Percentiles rank a stretch among this genome's conserved stretches.
Conservation (phyloP, 2,888 invertebrate genomes). For the Eremobia ochroleuca region DNA sequence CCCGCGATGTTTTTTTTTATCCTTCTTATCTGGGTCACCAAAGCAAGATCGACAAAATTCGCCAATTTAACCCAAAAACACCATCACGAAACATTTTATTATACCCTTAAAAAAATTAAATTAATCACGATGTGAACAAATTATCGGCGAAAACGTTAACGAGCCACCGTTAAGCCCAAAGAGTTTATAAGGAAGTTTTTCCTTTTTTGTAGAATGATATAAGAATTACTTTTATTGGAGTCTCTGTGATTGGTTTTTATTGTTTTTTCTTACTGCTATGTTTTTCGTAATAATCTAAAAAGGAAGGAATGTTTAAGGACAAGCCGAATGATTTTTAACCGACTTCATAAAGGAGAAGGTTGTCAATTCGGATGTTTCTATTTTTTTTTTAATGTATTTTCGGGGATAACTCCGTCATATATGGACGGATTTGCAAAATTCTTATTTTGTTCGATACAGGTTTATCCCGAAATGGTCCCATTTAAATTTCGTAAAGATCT, state of each 20-base stretch:
- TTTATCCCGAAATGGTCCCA: too few species aligned
- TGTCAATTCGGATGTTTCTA: too few species aligned
- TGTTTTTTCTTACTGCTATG: not conserved
- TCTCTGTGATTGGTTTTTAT: conserved; percentile 30
- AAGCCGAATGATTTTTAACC: not conserved
- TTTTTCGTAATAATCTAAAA: not conserved
- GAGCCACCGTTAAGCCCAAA: conserved; percentile 47
- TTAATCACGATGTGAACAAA: conserved; percentile 52
- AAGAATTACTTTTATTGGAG: conserved; percentile 43
- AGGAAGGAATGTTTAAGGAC: not conserved
- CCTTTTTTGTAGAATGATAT: conserved; percentile 13
- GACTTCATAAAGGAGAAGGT: too few species aligned
- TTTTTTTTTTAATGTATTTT: too few species aligned
- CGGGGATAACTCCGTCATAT: too few species aligned
- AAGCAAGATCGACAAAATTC: conserved; percentile 10
- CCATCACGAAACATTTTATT: conserved; percentile 18
- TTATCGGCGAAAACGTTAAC: conserved; percentile 57
- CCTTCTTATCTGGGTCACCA: conserved; percentile 7
- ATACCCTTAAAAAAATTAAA: conserved; percentile 33
- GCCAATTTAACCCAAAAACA: conserved; percentile 20
- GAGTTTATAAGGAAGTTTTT: conserved; percentile 39
- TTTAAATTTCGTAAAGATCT: too few species aligned
- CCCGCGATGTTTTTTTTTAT: not conserved
- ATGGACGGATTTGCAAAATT: too few species aligned
- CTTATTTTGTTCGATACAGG: too few species aligned